These are phyloP conservation scores for Theropithecus gelada DNA, from an alignment of 2,113 vertebrate genomes.

Conservation along the genomic window DNA sequence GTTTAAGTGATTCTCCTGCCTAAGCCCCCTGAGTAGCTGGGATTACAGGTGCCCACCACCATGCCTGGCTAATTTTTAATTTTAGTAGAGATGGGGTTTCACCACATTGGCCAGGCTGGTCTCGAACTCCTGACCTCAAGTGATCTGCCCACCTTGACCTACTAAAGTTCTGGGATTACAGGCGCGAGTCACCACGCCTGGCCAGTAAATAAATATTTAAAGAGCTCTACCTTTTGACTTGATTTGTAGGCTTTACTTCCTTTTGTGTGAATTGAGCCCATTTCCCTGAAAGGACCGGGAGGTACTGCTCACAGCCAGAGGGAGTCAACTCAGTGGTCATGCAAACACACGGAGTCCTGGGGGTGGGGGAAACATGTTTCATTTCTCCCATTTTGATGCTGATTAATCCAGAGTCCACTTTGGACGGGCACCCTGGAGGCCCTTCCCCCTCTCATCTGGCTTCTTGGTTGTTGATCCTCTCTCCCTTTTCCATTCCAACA, in stretches of 20 bases:
- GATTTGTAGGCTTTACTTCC: not conserved
- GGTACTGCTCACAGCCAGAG: not conserved
- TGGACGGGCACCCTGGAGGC: not conserved
- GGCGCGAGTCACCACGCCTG: too few species aligned
- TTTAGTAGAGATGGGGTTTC: too few species aligned
- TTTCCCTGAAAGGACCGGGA: not conserved
- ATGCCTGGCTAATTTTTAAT: too few species aligned
- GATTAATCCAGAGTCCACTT: not conserved
- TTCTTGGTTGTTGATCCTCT: not conserved
- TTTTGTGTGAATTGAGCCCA: not conserved
- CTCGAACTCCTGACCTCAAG: too few species aligned
- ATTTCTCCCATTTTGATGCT: not conserved
- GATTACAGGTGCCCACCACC: too few species aligned
- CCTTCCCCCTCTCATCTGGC: not conserved
- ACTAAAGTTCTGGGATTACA: too few species aligned
- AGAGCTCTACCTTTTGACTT: not conserved
- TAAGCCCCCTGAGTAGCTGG: too few species aligned
- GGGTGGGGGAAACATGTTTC: not conserved
- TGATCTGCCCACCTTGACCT: too few species aligned
- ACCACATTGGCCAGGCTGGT: too few species aligned
- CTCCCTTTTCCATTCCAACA: not conserved
- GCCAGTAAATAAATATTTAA: not conserved
- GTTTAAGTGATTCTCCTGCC: too few species aligned
- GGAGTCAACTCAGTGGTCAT: not conserved
- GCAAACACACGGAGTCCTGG: not conserved